These are phyloP conservation scores for Nasua narica DNA, from an alignment of 2,797 vertebrate genomes.

Conservation along the genomic window DNA sequence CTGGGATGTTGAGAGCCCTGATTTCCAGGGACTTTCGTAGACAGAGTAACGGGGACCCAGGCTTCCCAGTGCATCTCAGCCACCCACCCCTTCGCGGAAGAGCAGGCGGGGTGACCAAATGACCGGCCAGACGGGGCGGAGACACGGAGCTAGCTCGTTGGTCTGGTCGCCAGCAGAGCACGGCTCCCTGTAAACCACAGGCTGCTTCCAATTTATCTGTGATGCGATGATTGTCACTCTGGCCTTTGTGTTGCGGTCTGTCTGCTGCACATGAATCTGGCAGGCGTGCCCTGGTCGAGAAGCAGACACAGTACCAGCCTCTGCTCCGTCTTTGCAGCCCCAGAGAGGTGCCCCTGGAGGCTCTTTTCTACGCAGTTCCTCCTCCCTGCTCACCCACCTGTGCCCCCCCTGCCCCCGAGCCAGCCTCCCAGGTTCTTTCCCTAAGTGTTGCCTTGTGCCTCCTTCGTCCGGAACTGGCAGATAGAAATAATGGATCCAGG, in stretches of 20 bases:
- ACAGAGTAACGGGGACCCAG: neutral
- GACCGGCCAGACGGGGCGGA: neutral
- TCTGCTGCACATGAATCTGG: neutral
- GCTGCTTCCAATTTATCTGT: neutral
- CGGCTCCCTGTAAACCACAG: neutral
- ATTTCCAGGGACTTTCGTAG: neutral
- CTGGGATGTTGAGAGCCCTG: neutral
- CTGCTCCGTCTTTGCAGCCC: neutral
- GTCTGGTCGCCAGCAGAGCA: neutral
- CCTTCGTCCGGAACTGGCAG: neutral
- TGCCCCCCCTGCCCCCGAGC: accelerated
- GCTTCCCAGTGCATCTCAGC: neutral
- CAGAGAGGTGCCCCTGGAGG: too few relatives aligned
- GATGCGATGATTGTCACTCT: neutral
- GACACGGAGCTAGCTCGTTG: neutral
- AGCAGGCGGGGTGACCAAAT: neutral
- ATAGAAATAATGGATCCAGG: neutral
- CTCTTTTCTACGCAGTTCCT: neutral
- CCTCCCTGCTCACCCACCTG: neutral
- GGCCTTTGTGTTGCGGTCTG: neutral
- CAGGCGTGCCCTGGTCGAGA: neutral
- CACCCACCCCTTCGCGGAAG: neutral
- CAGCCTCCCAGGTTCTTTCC: neutral
- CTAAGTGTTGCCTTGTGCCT: neutral
- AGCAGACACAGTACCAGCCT: neutral